Evolutionary conservation across 2,888 invertebrate genomes (phyloP), one percentile per base, ranked within the genome.

Genomic region (Andrena flavipes): DNA sequence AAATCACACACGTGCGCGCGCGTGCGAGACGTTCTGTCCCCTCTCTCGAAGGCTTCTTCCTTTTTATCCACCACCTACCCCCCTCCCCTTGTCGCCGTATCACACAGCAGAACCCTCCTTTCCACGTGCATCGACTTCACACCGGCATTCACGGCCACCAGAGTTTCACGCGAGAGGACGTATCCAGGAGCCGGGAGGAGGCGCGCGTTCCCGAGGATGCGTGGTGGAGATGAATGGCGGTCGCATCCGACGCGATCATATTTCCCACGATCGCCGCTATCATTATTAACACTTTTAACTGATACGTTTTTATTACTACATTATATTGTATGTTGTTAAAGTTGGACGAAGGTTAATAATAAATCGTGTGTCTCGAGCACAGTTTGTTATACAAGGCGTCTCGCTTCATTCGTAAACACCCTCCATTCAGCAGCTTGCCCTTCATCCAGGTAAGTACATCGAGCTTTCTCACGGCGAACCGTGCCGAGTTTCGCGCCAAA

Each of bases 311-410:
- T 92, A 91, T 92, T 92, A 92, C 89, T 89, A 92, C 91, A 91
- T 91, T 92, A 92, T 93, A 93, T 93, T 94, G 92, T 94, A 93
- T 93, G 93, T 93, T 94, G 94, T 94, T 94, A 94, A 94, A 94
- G 94, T 92, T 94, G 93, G 91, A 93, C 88, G 92, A 93, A 92
- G 91, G 93, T 93, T 93, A 92, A 91, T 90, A 88, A 88, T 89
- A 89, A 88, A 88, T 84, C 84, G 75, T 89, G 86, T 87, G 85
- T 85, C 74, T 82, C 74, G 84, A 85, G 84, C 88, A 89, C 88
- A 88, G 69, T 89, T 89, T 89, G 88, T 89, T 89, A 89, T 88
- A 87, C 51, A 86, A 74, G 16, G 5, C n/a, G 79, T 56, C 67
- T 83, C 65, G 42, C 77, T 85, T 76, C n/a, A 67, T 87, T 82